Conservation (phyloP, 1,140 invertebrate genomes). For the Drosophila fuyamai region DNA sequence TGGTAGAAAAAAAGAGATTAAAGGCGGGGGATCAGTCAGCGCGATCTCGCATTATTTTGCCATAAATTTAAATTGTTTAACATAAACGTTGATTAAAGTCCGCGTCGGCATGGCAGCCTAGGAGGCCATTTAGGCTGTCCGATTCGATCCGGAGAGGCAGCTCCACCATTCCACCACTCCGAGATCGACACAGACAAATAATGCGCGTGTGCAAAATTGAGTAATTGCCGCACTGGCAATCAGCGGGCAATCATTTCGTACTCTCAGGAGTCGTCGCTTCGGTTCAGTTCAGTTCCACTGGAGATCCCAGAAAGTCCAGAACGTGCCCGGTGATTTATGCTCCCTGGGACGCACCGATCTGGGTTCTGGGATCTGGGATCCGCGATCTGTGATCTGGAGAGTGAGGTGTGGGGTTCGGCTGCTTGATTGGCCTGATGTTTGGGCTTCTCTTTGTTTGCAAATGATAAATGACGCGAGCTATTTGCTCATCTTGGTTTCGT, state of each 20-base stretch:
- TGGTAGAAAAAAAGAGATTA: slow-evolving; percentile 12
- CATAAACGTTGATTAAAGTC: slow-evolving; percentile 84
- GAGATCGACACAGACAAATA: slow-evolving; percentile 80
- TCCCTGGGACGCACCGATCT: slow-evolving; percentile 37
- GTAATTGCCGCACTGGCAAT: slow-evolving; percentile 80
- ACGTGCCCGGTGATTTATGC: slow-evolving; percentile 77
- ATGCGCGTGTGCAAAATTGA: slow-evolving; percentile 83
- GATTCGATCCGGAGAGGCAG: slow-evolving; percentile 9
- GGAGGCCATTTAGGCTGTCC: slow-evolving; percentile 68
- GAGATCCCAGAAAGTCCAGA: slow-evolving; percentile 17
- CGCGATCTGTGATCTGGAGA: slow-evolving; percentile 18
- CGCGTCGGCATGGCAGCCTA: slow-evolving; percentile 31
- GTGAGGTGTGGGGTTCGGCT: slow-evolving; percentile 42
- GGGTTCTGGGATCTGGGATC: slow-evolving; percentile 27
- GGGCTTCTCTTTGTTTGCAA: slow-evolving; percentile 81
- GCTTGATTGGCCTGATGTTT: slow-evolving; percentile 73
- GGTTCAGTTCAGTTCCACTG: slow-evolving; percentile 4
- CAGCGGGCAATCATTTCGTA: slow-evolving; percentile 80
- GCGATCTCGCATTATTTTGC: slow-evolving; percentile 80
- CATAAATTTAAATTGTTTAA: slow-evolving; percentile 84
- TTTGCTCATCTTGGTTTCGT: slow-evolving; percentile 52
- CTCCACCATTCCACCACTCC: background rate
- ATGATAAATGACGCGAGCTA: slow-evolving; percentile 80
- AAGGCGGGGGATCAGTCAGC: slow-evolving; percentile 55
- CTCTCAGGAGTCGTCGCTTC: slow-evolving; percentile 60